Evolutionary conservation across 2,888 invertebrate genomes (phyloP).

Genomic region (Oasisia sp.): DNA sequence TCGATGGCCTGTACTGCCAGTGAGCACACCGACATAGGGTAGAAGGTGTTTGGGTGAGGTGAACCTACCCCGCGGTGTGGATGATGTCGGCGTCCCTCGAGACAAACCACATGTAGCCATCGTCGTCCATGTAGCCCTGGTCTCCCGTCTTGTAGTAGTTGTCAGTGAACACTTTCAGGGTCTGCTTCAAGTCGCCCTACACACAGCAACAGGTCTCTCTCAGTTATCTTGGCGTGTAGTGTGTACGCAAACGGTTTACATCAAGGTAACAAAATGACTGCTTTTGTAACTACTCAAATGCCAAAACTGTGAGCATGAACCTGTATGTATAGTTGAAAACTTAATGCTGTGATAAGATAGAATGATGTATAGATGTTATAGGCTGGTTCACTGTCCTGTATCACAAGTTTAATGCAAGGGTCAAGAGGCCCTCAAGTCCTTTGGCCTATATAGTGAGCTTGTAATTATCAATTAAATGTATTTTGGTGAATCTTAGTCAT

Average conservation of each 20-base stretch:
- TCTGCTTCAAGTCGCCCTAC: conserved; percentile 58
- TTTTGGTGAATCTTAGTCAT: too few relatives aligned
- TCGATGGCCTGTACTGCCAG: too few relatives aligned
- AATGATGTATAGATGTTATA: neutral
- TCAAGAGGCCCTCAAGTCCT: neutral
- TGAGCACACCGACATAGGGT: too few relatives aligned
- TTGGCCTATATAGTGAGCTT: too few relatives aligned
- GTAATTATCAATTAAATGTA: too few relatives aligned
- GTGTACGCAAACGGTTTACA: neutral
- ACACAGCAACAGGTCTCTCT: neutral
- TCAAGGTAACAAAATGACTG: neutral
- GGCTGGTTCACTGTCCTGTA: neutral
- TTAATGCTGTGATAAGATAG: neutral
- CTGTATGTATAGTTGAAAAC: neutral
- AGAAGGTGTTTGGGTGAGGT: neutral
- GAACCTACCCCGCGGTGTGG: conserved; percentile 63
- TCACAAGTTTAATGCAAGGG: neutral
- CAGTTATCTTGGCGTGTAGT: neutral
- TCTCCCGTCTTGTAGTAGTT: conserved; percentile 68
- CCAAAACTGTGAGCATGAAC: neutral
- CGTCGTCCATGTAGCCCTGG: conserved; percentile 64
- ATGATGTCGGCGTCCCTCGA: conserved; percentile 68
- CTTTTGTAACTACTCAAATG: neutral
- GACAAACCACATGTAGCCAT: conserved; percentile 66
- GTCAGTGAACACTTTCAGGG: conserved; percentile 56